Evolutionary conservation across 2,113 vertebrate species (phyloP).

Genomic region (Catharus minimus): DNA sequence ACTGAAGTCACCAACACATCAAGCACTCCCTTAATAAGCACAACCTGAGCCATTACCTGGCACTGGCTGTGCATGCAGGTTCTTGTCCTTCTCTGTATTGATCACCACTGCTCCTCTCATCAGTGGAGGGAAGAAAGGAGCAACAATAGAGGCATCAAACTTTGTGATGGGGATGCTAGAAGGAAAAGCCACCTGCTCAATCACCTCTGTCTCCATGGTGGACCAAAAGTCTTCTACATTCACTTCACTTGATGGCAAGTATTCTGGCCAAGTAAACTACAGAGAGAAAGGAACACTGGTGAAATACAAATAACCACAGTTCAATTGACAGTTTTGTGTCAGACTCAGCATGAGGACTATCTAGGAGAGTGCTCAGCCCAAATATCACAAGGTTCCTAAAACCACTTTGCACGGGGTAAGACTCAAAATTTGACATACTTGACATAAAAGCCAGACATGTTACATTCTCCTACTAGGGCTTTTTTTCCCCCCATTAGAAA

Average conservation of each 20-base stretch:
- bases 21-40: neutral
- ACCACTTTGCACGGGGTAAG: neutral
- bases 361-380: neutral
- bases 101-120: slow-evolving; percentile 88
- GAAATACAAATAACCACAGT: neutral
- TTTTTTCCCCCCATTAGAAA: neutral
- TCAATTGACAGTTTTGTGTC: neutral
- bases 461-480: neutral
- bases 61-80: slow-evolving; percentile 63
- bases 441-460: neutral
- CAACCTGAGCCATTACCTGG: slow-evolving; percentile 69
- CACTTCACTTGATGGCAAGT: slow-evolving; percentile 86
- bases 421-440: neutral
- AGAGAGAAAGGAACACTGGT: slow-evolving; percentile 18
- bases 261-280: slow-evolving; percentile 97
- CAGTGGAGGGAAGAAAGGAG: slow-evolving; percentile 94
- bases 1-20: neutral
- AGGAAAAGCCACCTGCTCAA: slow-evolving; percentile 93
- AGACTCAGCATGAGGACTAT: neutral
- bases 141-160: slow-evolving; percentile 94
- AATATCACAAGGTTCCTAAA: neutral
- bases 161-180: slow-evolving; percentile 91
- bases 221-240: slow-evolving; percentile 97
- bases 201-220: slow-evolving; percentile 94
- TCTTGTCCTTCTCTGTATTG: slow-evolving; percentile 96